Conservation (phyloP, 2,797 vertebrate species). For the Adrianichthys oophorus region DNA sequence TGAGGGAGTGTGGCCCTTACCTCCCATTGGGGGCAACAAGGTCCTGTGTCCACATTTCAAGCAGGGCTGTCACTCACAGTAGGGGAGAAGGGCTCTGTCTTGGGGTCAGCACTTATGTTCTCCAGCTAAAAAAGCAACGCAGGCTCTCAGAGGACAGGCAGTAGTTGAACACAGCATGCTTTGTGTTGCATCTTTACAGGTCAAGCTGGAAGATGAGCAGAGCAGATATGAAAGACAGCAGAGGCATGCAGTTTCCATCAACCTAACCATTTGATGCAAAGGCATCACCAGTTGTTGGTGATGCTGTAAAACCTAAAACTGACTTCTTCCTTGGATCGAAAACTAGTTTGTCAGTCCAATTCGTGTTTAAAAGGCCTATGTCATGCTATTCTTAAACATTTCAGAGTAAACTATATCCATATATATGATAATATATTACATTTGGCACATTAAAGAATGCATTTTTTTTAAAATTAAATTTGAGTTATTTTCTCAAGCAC, state of each 20-base stretch:
- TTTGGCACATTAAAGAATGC: no score
- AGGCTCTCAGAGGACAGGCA: constrained; percentile 64
- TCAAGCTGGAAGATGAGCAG: constrained; percentile 53
- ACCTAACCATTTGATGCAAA: no score
- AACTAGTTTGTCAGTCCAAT: no score
- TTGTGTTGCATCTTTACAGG: constrained; percentile 67
- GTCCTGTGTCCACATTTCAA: constrained; percentile 77
- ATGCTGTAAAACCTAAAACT: no score
- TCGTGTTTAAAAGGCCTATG: no score
- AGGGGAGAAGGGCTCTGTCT: constrained; percentile 79
- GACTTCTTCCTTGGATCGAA: no score
- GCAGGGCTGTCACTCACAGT: constrained; percentile 78
- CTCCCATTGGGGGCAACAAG: constrained; percentile 74
- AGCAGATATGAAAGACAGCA: constrained; percentile 22
- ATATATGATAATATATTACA: no score
- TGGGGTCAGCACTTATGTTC: constrained; percentile 83
- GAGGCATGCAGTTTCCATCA: background rate
- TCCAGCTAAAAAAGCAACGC: constrained; percentile 86
- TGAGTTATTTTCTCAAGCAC: no score
- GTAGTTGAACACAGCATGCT: constrained; percentile 70
- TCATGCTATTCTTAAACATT: no score
- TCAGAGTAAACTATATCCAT: no score
- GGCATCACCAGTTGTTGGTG: no score
- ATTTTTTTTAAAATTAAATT: no score
- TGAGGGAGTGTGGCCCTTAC: constrained; percentile 68